Base-by-base conservation (phyloP, 1,140 invertebrate species). In the Bursaphelenchus mucronatus region DNA sequence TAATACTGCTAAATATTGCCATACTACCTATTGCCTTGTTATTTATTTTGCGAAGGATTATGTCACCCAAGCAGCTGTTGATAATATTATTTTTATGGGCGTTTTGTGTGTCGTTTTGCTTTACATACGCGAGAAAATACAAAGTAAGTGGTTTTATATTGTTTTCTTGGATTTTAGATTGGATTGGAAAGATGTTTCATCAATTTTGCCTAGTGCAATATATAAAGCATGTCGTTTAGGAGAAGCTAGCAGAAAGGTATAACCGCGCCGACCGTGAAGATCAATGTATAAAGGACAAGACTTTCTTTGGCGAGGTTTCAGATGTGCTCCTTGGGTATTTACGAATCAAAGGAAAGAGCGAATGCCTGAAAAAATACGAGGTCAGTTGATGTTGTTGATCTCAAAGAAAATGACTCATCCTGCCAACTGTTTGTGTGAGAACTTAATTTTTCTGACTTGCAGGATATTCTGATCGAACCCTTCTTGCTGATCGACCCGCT, bases 311-410 rank as follows among this genome's bases (percentile, higher is more conserved):
- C 17, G 70, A 71, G 51, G 72, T 72, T 1, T 59, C 55, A 30
- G 67, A 70, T 50, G 70, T 75, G 17, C 49, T 71, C 19, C 51
- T 71, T n/a, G 75, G 73, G 17, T 71, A 71, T 47, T 71, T 71
- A 49, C 43, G 67, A 10, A 71, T 71, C 58, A 71, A 71, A 46
- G 70, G 70, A 13, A 71, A 71, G 50, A 71, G 52, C 45, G 72
- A 71, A 17, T 71, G 70, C 41, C 46, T 71, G 17, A 64, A 71
- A 46, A 45, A 46, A 8, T 71, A 75, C 30, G 70, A 71, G 72
- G 70, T 70, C 30, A 30, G 30, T 30, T 30, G 30, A 30, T 30
- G 45, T 8, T 56, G 41, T 41, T 21, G 19, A 40, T 15, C n/a
- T 64, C n/a, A n/a, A 30, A 13, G n/a, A 43, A 56, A 39, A 39